These are phyloP conservation scores for Dysidea cf. avara DNA, from an alignment of 37 sponge, comb jelly and placozoan species.

Conservation along the genomic window DNA sequence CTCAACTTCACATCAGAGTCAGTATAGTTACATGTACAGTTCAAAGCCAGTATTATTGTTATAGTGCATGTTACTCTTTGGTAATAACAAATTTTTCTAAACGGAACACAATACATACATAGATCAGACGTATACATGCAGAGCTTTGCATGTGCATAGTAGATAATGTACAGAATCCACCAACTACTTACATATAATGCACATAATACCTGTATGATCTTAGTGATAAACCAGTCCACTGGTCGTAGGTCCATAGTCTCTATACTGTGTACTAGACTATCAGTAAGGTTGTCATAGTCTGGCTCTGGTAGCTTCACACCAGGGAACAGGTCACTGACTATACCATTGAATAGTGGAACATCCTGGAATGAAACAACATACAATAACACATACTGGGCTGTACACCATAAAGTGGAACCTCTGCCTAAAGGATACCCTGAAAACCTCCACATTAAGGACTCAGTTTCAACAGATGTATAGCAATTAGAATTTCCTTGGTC, in stretches of 20 bases:
- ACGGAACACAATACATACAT: background rate
- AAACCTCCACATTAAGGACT: no score
- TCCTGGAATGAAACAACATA: slow-evolving; percentile 44
- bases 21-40: no score
- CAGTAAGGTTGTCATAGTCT: slow-evolving; percentile 82
- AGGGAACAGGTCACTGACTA: slow-evolving; percentile 93
- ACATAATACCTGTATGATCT: slow-evolving; percentile 84
- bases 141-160: background rate
- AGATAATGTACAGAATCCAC: background rate
- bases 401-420: no score
- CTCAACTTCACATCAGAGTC: no score
- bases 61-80: no score
- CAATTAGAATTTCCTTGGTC: no score
- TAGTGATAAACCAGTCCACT: slow-evolving; percentile 93
- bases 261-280: slow-evolving; percentile 77
- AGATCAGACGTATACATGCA: background rate
- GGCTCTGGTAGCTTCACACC: slow-evolving; percentile 87
- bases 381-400: no score
- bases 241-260: slow-evolving; percentile 85
- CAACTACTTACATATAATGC: background rate
- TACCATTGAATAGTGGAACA: slow-evolving; percentile 93
- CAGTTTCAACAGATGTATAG: no score
- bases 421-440: no score
- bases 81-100: no score
- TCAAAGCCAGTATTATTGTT: no score